phyloP scores from a whole-genome alignment of 2,797 vertebrate species.

The Apodemus agrarius region DNA sequence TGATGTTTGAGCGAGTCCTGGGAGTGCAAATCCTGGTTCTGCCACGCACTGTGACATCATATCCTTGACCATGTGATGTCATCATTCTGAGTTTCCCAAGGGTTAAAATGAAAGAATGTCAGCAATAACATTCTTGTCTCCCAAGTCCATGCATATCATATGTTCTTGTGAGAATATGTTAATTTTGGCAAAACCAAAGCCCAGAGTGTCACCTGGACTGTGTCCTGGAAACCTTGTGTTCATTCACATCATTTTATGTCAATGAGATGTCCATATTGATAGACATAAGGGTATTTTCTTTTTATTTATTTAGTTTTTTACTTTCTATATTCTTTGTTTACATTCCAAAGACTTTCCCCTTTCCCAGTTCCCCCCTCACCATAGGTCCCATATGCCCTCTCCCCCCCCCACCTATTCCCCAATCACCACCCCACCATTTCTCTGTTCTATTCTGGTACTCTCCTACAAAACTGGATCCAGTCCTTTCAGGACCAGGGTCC shows the following conservation, averaged over 20 bases:
- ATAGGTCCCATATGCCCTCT: no score
- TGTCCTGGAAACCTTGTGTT: neutral
- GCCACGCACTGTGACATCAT: neutral
- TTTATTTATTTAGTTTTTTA: no score
- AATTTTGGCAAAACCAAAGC: neutral
- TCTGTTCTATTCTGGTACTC: no score
- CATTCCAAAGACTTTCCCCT: no score
- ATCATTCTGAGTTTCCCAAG: neutral
- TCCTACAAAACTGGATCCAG: no score
- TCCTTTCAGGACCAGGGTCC: no score
- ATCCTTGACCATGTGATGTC: neutral
- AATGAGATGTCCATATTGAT: neutral
- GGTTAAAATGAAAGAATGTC: neutral
- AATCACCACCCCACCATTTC: no score
- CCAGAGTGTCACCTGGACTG: neutral
- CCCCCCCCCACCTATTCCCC: no score
- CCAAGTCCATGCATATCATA: neutral
- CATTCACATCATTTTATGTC: neutral
- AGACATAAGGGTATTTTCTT: neutral
- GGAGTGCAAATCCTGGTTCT: neutral
- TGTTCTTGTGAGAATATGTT: neutral
- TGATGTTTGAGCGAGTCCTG: neutral
- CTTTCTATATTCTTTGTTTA: no score
- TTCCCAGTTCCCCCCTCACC: no score
- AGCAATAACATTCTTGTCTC: neutral